Base-by-base conservation (phyloP, 2,888 invertebrate genomes). In the Drosophila neonasuta region DNA sequence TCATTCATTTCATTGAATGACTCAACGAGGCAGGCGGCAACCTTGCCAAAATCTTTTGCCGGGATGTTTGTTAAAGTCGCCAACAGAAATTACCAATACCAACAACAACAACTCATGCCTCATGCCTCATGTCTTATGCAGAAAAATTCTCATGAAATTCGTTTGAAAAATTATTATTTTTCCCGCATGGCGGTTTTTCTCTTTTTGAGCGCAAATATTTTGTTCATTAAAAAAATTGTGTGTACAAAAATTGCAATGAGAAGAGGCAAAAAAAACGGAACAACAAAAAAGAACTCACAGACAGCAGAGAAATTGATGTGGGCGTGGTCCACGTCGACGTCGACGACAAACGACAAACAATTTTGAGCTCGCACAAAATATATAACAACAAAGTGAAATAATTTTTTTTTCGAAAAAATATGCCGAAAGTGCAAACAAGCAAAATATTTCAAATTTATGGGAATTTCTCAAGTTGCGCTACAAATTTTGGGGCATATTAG, bases 401-500 rank as follows among this genome's bases (percentile, higher is more conserved):
- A 44, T 58, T 60, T 54, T 7, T 7, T 20, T 20, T 24, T 6
- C 2, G 10, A 39, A 61, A 66, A 74, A 74, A 74, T 80, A 76
- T 76, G 79, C 79, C 80, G 55, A 77, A 80, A 80, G 80, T 79
- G 80, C 80, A 83, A 81, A 81, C 76, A 80, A 71, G 80, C 71
- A 73, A 77, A 73, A 82, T 82, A 75, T 79, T 82, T 79, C 39
- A 72, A 71, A 82, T 80, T 82, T 80, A 82, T 82, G 80, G 67
- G 73, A 64, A 76, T 68, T 82, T 79, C 45, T 30, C 42, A 15
- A 17, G 30, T 34, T 20, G 36, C 30, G 34, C 30, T 17, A 7
- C 1, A 55, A 63, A 24, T 13, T 24, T 24, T 24, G 11, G 41
- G 50, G 77, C 34, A 67, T 56, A 64, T 74, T 20, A 15, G 60